Base-by-base conservation (phyloP, 2,888 invertebrate species). In the Polymixis lichenea region DNA sequence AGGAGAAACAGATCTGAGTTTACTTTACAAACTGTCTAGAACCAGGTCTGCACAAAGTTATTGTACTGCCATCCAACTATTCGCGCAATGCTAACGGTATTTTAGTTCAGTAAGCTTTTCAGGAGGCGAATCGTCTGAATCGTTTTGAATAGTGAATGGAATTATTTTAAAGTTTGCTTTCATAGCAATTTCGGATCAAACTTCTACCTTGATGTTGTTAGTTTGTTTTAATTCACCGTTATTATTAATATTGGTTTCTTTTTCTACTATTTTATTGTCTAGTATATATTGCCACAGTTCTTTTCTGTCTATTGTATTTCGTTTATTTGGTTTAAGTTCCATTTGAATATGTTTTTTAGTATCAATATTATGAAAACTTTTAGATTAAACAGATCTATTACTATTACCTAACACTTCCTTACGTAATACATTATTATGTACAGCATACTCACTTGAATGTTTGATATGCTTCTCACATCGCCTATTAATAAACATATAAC, bases 161-260 rank as follows among this genome's bases (percentile, higher is more conserved):
- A 74, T 55, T 19, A 62, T 75, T 75, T 80, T 60, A 71, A 84
- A 70, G 22, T 79, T 51, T 28, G 22, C 38, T 58, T 65, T 32
- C 17, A 51, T n/a, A 43, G 25, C 46, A n/a, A n/a, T 43, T 67
- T 68, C 0, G 19, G 19, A 46, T 56, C 13, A 28, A 73, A 60
- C 13, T 67, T 62, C 49, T 55, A 15, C 1, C n/a, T 73, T 69
- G 8, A 49, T 58, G 15, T 66, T 43, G 8, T 64, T 55, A 15
- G 15, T 66, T 70, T 66, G 5, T 69, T 53, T 65, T 25, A 46
- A 67, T 32, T 51, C 8, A 25, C 56, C 1, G 17, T 64, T 56
- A 53, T 43, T 25, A 55, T 28, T 28, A 7, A 53, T 28, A 55
- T n/a, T 38, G 1, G n/a, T 28, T n/a, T 38, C 19, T 19, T 65